These are phyloP conservation scores for Drepana falcataria DNA, from an alignment of 2,888 invertebrate genomes.

Conservation along the genomic window DNA sequence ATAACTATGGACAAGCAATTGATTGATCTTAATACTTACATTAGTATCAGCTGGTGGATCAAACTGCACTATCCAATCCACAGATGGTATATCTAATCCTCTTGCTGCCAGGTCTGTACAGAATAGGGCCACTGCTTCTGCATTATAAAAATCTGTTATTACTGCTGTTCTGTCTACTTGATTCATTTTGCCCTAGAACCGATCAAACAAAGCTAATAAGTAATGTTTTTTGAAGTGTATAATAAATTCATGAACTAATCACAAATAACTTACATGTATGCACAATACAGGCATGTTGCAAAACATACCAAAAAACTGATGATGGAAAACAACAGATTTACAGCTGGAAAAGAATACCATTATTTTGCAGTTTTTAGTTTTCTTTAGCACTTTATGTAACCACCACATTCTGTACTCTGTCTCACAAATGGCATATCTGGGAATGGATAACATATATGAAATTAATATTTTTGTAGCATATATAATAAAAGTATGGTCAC, in stretches of 20 bases:
- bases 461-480: not conserved
- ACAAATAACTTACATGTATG: conserved; percentile 88
- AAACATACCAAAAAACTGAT: conserved; percentile 92
- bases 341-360: conserved; percentile 99
- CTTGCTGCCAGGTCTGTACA: conserved; percentile 99
- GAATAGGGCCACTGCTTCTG: conserved; percentile 91
- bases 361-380: conserved; percentile 93
- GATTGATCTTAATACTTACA: conserved; percentile 71
- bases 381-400: conserved; percentile 96
- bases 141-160: conserved; percentile 97
- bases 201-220: not conserved
- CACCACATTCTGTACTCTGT: conserved; percentile 94
- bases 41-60: conserved; percentile 99
- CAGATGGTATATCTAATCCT: conserved; percentile 97
- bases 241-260: not conserved
- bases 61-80: conserved; percentile 99
- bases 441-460: conserved; percentile 11
- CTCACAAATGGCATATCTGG: conserved; percentile 93
- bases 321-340: conserved; percentile 96
- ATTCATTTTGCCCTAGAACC: conserved; percentile 96
- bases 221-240: not conserved
- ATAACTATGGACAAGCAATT: too few relatives aligned
- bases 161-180: conserved; percentile 96
- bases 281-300: conserved; percentile 94
- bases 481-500: not conserved